phyloP scores from a whole-genome alignment of 2,113 vertebrate genomes.

The Vombatus ursinus region DNA sequence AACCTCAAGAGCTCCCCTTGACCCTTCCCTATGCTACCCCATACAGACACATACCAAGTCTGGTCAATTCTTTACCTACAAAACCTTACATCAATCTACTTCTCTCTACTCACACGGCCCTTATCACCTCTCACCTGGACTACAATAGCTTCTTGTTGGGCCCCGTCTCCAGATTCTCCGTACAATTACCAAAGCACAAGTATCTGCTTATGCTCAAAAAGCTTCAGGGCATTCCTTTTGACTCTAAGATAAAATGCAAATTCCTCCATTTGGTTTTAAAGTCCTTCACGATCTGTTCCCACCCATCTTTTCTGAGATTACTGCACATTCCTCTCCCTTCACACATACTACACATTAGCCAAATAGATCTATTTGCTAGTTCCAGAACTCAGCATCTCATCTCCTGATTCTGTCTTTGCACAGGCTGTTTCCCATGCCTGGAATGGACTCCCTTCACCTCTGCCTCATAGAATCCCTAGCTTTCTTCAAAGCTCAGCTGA shows the following conservation, averaged over 20 bases:
- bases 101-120: background rate
- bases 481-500: background rate
- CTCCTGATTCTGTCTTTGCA: background rate
- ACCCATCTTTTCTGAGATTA: background rate
- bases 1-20: background rate
- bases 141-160: background rate
- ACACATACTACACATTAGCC: background rate
- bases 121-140: background rate
- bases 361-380: background rate
- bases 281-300: background rate
- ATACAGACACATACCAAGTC: background rate
- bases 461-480: background rate
- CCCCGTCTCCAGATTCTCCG: background rate
- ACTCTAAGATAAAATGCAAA: background rate
- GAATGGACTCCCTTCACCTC: background rate
- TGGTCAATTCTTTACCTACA: background rate
- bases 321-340: background rate
- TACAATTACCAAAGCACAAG: background rate
- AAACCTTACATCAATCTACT: background rate
- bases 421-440: background rate
- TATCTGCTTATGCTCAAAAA: background rate
- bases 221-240: slow-evolving; percentile 1
- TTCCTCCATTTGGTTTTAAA: background rate
- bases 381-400: background rate
- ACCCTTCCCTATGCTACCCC: background rate